A percentile compares a stretch with the other conserved stretches of the same genome.
phyloP scores from a whole-genome alignment of 2,113 vertebrate genomes.

The Campylomormyrus numenius region DNA sequence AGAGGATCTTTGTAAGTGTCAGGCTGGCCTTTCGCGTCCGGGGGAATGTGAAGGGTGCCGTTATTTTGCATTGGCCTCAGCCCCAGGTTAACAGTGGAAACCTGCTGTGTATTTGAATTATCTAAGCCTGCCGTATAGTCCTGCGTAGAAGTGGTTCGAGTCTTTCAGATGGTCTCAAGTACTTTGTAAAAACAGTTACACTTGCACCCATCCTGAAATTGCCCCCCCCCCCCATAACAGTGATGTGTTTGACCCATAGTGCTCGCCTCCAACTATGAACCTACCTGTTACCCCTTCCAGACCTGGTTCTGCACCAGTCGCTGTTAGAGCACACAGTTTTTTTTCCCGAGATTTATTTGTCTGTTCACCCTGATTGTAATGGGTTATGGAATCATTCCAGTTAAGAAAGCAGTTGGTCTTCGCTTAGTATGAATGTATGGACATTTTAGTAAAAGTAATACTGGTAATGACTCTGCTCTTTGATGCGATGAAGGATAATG shows the following conservation, averaged over 20 bases:
- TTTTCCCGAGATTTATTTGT: not conserved
- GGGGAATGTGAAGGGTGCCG: not conserved
- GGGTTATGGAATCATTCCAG: not conserved
- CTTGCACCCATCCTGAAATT: too few species aligned
- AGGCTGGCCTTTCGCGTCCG: not conserved
- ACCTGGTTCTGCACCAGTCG: not conserved
- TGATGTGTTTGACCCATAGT: not conserved
- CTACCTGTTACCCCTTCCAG: not conserved
- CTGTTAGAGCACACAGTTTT: not conserved
- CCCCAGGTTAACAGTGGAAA: not conserved
- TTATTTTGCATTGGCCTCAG: not conserved
- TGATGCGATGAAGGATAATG: not conserved
- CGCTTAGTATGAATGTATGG: not conserved
- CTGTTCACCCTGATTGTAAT: not conserved
- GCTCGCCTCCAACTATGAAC: too few species aligned
- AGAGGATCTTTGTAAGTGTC: constrained; percentile 70
- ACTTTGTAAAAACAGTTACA: not conserved
- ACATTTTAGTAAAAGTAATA: not conserved
- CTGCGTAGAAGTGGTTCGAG: not conserved
- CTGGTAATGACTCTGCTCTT: not conserved
- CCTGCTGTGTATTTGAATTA: not conserved
- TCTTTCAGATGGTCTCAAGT: not conserved
- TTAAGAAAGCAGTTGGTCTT: not conserved
- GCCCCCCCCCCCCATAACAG: not conserved
- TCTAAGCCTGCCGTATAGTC: not conserved